phyloP scores from a whole-genome alignment of 2,888 invertebrate species.

The Folsomia candida region DNA sequence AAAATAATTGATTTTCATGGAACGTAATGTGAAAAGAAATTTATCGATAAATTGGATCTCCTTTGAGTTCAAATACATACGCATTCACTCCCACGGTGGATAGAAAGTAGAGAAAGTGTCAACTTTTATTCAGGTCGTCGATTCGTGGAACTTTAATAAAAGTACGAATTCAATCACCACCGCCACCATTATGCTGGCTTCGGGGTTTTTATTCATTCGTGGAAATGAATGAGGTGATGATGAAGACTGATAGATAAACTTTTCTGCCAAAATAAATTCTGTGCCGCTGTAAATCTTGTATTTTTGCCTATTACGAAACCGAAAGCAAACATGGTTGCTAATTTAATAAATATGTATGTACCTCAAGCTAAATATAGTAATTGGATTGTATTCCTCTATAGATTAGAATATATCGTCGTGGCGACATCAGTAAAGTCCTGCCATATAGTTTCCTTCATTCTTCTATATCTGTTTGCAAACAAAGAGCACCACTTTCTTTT shows the following conservation, averaged over 20 bases:
- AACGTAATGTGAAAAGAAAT: neutral
- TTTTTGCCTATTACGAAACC: too few species aligned
- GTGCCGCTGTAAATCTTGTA: too few species aligned
- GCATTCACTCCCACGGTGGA: neutral
- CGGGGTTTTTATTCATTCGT: neutral
- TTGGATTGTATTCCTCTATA: too few species aligned
- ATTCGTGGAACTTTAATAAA: neutral
- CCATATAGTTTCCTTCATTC: too few species aligned
- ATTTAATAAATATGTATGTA: too few species aligned
- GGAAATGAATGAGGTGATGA: neutral
- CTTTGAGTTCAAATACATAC: neutral
- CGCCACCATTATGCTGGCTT: neutral
- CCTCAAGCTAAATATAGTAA: too few species aligned
- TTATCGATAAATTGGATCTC: neutral
- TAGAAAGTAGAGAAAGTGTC: neutral
- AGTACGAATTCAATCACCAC: neutral
- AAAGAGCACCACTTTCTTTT: too few species aligned
- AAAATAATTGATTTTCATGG: neutral
- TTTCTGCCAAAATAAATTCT: too few species aligned
- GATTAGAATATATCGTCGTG: too few species aligned
- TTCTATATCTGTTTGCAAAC: too few species aligned
- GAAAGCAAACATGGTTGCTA: too few species aligned
- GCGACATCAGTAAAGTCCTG: too few species aligned
- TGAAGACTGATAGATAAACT: neutral
- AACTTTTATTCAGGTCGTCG: neutral